Evolutionary conservation across 2,797 vertebrate species (phyloP).

Genomic region (Hybognathus amarus): DNA sequence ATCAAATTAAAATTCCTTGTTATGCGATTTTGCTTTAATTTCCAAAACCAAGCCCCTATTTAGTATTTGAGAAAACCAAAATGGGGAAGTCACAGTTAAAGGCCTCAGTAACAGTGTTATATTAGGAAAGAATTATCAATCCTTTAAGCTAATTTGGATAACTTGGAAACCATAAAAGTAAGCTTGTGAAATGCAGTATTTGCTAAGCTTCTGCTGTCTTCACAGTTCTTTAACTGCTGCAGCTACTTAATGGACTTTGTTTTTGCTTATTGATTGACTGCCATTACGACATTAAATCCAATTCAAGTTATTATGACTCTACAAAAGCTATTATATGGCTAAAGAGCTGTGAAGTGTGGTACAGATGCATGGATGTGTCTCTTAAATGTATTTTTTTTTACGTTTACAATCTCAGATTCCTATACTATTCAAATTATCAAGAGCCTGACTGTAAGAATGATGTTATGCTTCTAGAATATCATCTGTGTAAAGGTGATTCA

Average conservation of each 20-base stretch:
- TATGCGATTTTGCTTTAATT: conserved; percentile 86
- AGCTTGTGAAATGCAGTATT: conserved; percentile 78
- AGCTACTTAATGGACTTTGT: conserved; percentile 80
- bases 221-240: conserved; percentile 77
- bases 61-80: conserved; percentile 81
- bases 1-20: conserved; percentile 89
- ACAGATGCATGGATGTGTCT: background rate
- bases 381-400: background rate
- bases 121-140: conserved; percentile 87
- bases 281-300: conserved; percentile 80
- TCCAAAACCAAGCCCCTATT: conserved; percentile 85
- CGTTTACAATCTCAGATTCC: background rate
- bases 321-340: conserved; percentile 74
- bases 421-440: background rate
- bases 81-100: conserved; percentile 83
- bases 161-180: conserved; percentile 81
- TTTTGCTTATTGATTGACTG: conserved; percentile 80
- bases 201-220: conserved; percentile 76
- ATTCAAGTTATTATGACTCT: conserved; percentile 82
- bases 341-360: conserved; percentile 26
- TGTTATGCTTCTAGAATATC: background rate
- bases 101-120: conserved; percentile 85
- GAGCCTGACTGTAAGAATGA: background rate
- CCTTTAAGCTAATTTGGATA: conserved; percentile 89
- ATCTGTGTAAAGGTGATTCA: background rate